phyloP scores from a whole-genome alignment of 2,113 vertebrate species.

The Cephalopholis sonnerati region DNA sequence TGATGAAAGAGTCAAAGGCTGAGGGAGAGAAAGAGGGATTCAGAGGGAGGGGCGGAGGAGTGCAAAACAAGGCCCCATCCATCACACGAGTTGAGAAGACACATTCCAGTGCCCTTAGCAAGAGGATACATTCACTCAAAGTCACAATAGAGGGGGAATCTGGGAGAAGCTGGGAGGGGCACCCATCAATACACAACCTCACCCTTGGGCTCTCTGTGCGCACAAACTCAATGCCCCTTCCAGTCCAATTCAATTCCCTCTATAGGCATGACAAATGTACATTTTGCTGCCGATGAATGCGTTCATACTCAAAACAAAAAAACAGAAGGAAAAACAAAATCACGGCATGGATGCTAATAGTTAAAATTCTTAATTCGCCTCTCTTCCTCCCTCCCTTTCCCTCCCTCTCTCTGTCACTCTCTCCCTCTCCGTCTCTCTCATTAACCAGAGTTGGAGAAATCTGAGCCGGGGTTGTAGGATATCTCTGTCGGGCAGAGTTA shows the following conservation, averaged over 20 bases:
- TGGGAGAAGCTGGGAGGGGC: constrained; percentile 83
- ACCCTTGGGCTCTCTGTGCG: constrained; percentile 71
- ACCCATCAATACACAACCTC: constrained; percentile 83
- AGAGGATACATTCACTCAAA: constrained; percentile 88
- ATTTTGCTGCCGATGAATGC: constrained; percentile 77
- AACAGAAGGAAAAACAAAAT: constrained; percentile 63
- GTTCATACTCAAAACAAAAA: constrained; percentile 72
- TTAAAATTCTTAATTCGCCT: constrained; percentile 53
- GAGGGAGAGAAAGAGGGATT: constrained; percentile 83
- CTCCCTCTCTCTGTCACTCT: not conserved
- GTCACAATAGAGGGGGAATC: constrained; percentile 83
- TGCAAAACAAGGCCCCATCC: constrained; percentile 88
- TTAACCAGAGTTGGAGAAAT: constrained; percentile 54
- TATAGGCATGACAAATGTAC: constrained; percentile 85
- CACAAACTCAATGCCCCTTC: constrained; percentile 78
- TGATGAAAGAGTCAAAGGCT: constrained; percentile 84
- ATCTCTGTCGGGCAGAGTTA: constrained; percentile 73
- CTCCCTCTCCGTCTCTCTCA: constrained; percentile 16
- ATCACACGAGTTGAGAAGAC: constrained; percentile 85
- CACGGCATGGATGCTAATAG: constrained; percentile 55
- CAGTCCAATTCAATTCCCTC: constrained; percentile 79
- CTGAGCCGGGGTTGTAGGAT: constrained; percentile 61
- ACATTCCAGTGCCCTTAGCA: constrained; percentile 86
- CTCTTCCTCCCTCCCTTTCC: constrained; percentile 16
- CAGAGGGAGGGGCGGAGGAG: constrained; percentile 82